Evolutionary conservation across 2,888 invertebrate genomes (phyloP).

Genomic region (Pocota personata): DNA sequence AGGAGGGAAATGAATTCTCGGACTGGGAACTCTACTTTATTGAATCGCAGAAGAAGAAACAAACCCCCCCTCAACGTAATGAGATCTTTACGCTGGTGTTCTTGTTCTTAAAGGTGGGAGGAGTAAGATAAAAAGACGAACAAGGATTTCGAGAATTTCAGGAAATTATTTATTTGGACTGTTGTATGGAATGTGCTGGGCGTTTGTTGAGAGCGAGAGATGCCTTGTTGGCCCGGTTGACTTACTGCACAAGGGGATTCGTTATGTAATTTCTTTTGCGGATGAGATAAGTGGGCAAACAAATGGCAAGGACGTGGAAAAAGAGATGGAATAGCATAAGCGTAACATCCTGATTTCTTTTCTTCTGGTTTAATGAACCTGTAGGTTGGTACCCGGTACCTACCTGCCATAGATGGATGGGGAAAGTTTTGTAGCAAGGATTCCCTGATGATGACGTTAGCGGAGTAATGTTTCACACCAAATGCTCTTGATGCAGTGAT

Average conservation of each 20-base stretch:
- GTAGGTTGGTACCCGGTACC: background rate
- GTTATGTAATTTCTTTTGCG: slow-evolving; percentile 57
- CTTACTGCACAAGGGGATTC: slow-evolving; percentile 39
- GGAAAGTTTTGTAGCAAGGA: background rate
- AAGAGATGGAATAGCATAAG: background rate
- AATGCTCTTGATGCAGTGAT: slow-evolving; percentile 24
- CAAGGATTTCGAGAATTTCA: slow-evolving; percentile 36
- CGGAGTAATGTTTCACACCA: slow-evolving; percentile 11
- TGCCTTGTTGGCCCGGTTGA: slow-evolving; percentile 21
- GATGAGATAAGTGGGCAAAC: slow-evolving; percentile 33
- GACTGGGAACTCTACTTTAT: background rate
- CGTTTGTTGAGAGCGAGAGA: background rate
- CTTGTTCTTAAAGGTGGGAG: background rate
- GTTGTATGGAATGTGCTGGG: slow-evolving; percentile 27
- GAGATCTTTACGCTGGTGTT: slow-evolving; percentile 28
- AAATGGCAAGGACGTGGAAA: background rate
- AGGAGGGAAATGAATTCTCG: slow-evolving; percentile 8
- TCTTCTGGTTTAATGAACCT: slow-evolving; percentile 27
- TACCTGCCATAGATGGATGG: slow-evolving; percentile 13
- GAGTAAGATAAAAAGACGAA: background rate
- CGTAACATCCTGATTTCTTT: slow-evolving; percentile 22
- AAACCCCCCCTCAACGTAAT: slow-evolving; percentile 23
- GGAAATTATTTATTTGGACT: slow-evolving; percentile 69
- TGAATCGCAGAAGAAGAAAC: slow-evolving; percentile 3
- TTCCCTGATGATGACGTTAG: slow-evolving; percentile 26